Conservation (phyloP, 2,113 vertebrate genomes). For the Ahaetulla prasina region DNA sequence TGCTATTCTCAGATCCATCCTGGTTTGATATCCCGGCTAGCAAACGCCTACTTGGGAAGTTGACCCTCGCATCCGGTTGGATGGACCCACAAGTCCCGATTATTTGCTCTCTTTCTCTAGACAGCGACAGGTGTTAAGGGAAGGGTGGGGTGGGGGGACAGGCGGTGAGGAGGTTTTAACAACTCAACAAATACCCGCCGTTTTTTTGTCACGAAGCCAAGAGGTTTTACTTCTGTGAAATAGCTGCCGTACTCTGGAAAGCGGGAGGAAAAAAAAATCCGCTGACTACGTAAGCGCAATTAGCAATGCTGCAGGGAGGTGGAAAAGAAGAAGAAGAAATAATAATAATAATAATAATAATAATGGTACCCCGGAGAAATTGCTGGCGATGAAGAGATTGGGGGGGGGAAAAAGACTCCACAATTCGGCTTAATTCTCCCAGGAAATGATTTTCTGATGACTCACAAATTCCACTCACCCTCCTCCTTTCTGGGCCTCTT, state of each 20-base stretch:
- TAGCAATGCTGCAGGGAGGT: neutral
- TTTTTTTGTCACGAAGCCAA: neutral
- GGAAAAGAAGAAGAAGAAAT: neutral
- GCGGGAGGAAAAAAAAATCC: neutral
- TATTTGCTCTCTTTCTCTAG: neutral
- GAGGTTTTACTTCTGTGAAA: neutral
- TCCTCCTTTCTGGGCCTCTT: too few relatives aligned
- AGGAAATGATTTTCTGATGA: neutral
- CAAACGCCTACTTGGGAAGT: too few relatives aligned
- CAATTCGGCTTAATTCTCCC: neutral
- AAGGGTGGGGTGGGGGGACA: accelerated
- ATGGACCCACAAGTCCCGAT: neutral
- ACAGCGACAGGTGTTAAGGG: neutral
- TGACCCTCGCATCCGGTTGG: neutral
- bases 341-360: too few relatives aligned
- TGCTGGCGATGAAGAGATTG: neutral
- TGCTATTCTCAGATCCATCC: neutral
- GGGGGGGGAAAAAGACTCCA: neutral
- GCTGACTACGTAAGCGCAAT: neutral
- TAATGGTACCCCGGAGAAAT: neutral
- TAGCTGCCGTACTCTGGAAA: neutral
- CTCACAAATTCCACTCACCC: neutral
- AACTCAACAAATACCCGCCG: neutral
- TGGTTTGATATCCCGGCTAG: neutral
- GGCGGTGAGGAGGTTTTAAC: neutral